These are phyloP conservation scores for Mesocricetus auratus DNA, from an alignment of 2,113 vertebrate species.

Conservation along the genomic window DNA sequence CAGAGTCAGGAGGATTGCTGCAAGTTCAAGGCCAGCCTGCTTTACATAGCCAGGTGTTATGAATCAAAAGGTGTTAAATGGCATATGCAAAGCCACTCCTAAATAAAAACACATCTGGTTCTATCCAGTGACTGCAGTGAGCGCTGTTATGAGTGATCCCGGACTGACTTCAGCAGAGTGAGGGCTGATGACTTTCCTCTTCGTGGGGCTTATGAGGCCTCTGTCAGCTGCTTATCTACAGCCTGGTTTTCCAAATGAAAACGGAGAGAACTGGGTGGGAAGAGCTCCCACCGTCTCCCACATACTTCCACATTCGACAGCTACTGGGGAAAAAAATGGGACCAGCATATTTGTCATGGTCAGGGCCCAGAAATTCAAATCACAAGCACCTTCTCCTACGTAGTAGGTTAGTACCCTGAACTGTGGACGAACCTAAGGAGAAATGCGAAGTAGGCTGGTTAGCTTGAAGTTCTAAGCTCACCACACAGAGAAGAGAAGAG, in stretches of 20 bases:
- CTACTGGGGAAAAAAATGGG: background rate
- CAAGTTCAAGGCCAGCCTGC: background rate
- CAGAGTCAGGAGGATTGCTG: background rate
- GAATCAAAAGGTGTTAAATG: background rate
- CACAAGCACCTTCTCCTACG: background rate
- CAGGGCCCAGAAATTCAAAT: background rate
- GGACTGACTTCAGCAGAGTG: background rate
- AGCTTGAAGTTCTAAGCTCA: background rate
- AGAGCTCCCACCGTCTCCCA: background rate
- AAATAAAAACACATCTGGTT: constrained; percentile 19
- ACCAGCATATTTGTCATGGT: background rate
- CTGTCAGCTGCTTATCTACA: background rate
- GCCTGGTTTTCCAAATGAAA: background rate
- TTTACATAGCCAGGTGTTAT: background rate
- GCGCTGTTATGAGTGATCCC: background rate
- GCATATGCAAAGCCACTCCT: background rate
- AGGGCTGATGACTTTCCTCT: background rate
- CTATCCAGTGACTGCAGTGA: background rate
- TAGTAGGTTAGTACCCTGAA: background rate
- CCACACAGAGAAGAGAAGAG: background rate
- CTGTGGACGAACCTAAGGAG: background rate
- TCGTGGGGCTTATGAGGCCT: background rate
- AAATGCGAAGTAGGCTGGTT: background rate
- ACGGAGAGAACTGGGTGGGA: background rate
- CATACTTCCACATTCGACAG: no score